Evolutionary conservation across 2,888 invertebrate species (phyloP), one percentile per base, ranked within the genome.

Genomic region (Drosophila nr. perissopoda): DNA sequence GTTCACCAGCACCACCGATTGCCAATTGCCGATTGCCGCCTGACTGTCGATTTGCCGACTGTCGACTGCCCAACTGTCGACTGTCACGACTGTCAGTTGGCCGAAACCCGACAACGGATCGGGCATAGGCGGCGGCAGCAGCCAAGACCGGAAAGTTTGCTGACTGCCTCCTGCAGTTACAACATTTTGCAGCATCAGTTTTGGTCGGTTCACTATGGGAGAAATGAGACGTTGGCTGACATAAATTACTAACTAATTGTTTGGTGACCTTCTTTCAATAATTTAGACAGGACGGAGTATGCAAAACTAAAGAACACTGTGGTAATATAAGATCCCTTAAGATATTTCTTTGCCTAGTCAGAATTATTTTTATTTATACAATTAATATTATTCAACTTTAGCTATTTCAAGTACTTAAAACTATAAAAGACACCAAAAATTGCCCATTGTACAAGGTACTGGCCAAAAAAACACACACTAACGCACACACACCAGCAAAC

Each of bases 141-240:
- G 42, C 40, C 16, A 25, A 51, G 49, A 52, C 70, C 69, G 60
- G 72, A 66, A 67, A 67, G 56, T n/a, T 27, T 51, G 57, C 76
- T 83, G 87, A 54, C 79, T 82, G 80, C 80, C 72, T 49, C 77
- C 70, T 87, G 89, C 90, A 88, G 76, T 81, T 88, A 80, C 78
- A 80, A 69, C 85, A 88, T 85, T 82, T 80, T 77, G 70, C 88
- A 83, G 61, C 79, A 88, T 76, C 77, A 74, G 40, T 57, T 11
- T 42, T 21, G 40, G 10, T 21, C n/a, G 21, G 56, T 57, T 25
- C 70, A 68, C 68, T 10, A 40, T 10, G n/a, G 10, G 10, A 29
- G 38, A 31, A 16, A 8, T 36, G 13, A 11, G 18, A 3, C 3
- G 0, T 38, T 54, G 27, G 36, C 25, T 10, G 8, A 5, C 13